phyloP scores from a whole-genome alignment of 2,113 vertebrate genomes.

The Todiramphus chloris region DNA sequence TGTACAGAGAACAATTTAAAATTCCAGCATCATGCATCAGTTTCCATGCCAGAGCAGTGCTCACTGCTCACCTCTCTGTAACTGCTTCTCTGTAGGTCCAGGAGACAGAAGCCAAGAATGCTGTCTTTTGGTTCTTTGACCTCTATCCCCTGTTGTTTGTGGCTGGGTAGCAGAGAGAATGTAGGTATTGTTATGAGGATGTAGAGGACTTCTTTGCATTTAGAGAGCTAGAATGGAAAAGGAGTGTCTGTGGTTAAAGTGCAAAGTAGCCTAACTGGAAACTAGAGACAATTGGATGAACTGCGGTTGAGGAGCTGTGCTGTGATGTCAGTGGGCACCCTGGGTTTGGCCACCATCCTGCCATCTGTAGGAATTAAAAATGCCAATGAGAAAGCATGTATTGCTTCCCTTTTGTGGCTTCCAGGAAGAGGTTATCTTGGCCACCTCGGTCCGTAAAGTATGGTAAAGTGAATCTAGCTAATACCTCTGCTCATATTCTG shows the following conservation, averaged over 20 bases:
- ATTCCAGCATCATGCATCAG: neutral
- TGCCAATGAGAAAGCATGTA: rapidly evolving
- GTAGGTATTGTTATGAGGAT: neutral
- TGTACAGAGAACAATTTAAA: neutral
- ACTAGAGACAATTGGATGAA: neutral
- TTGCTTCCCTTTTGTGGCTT: neutral
- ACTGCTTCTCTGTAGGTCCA: neutral
- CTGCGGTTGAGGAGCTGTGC: neutral
- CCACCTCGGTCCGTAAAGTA: rapidly evolving
- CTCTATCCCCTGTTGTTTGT: neutral
- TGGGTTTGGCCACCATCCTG: neutral
- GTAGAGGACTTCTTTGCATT: neutral
- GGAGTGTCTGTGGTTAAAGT: neutral
- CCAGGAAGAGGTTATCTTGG: neutral
- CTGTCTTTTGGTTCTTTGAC: neutral
- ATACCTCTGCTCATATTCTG: neutral
- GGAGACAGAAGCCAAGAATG: neutral
- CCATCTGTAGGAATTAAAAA: neutral
- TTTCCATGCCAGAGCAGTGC: neutral
- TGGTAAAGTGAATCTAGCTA: neutral
- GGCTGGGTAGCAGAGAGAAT: neutral
- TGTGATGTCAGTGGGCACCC: neutral
- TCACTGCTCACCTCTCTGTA: neutral
- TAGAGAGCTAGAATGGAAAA: neutral
- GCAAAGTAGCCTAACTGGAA: neutral